Evolutionary conservation across 2,888 invertebrate genomes (phyloP).

Genomic region (Axea sp.): DNA sequence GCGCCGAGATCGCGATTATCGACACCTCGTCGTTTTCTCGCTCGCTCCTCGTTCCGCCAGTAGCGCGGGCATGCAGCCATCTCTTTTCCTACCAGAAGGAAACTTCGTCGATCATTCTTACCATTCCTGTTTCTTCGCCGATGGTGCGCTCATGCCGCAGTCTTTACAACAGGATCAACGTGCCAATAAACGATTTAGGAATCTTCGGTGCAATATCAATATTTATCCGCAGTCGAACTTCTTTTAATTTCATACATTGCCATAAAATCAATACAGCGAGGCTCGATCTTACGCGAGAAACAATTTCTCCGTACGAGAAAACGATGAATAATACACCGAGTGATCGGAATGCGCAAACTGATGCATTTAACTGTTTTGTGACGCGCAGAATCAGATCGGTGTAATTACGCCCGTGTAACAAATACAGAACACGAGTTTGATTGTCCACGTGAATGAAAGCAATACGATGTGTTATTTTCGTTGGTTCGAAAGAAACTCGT

Average conservation of each 20-base stretch:
- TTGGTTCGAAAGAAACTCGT: slow-evolving; percentile 39
- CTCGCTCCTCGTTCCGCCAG: slow-evolving; percentile 39
- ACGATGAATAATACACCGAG: no score
- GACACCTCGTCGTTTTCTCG: slow-evolving; percentile 28
- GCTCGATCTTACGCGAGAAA: no score
- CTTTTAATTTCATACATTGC: no score
- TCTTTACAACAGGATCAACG: slow-evolving; percentile 70
- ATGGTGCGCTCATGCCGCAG: slow-evolving; percentile 17
- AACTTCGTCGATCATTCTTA: slow-evolving; percentile 39
- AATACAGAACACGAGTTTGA: background rate
- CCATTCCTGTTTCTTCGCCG: slow-evolving; percentile 29
- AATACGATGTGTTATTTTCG: slow-evolving; percentile 10
- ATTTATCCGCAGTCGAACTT: no score
- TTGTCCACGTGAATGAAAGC: background rate
- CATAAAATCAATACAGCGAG: no score
- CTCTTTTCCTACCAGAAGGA: slow-evolving; percentile 31
- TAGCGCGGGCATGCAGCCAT: background rate
- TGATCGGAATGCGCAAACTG: no score
- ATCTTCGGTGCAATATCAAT: no score
- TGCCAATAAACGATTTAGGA: slow-evolving; percentile 76
- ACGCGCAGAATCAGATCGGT: no score
- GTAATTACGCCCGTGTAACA: no score
- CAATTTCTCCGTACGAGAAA: no score
- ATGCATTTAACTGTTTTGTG: no score
- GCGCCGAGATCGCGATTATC: no score